Percentiles rank a stretch among this genome's conserved stretches.
These are phyloP conservation scores for Drosophila cyrtoloma DNA, from an alignment of 2,888 invertebrate species.

Conservation along the genomic window DNA sequence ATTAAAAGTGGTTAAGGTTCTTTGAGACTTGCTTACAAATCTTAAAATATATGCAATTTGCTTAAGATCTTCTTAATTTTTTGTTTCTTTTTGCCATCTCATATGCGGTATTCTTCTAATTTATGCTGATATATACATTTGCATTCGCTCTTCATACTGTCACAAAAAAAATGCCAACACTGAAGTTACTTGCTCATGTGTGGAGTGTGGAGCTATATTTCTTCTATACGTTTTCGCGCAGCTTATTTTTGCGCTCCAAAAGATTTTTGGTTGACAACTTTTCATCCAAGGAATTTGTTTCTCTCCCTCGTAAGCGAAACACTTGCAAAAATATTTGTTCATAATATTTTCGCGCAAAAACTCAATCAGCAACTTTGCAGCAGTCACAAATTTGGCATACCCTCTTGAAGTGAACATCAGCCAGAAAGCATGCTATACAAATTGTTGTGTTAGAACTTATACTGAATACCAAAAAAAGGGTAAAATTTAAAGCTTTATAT, in stretches of 20 bases:
- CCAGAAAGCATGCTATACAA: slow-evolving; percentile 12
- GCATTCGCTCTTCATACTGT: background rate
- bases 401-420: background rate
- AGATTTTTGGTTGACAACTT: slow-evolving; percentile 16
- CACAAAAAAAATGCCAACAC: background rate
- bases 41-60: background rate
- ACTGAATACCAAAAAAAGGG: background rate
- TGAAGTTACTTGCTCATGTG: background rate
- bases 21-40: background rate
- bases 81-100: too few species aligned
- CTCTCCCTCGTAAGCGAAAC: background rate
- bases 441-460: background rate
- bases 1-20: background rate
- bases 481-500: background rate
- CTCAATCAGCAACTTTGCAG: background rate
- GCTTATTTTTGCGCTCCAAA: slow-evolving; percentile 8
- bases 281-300: slow-evolving; percentile 13
- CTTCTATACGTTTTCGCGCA: background rate
- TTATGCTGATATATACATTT: background rate
- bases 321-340: slow-evolving; percentile 46
- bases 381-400: background rate
- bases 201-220: background rate
- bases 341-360: slow-evolving; percentile 32
- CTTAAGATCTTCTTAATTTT: background rate
- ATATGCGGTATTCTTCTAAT: background rate